Conservation (phyloP, 2,888 invertebrate species). For the Azorinus chamasolen region DNA sequence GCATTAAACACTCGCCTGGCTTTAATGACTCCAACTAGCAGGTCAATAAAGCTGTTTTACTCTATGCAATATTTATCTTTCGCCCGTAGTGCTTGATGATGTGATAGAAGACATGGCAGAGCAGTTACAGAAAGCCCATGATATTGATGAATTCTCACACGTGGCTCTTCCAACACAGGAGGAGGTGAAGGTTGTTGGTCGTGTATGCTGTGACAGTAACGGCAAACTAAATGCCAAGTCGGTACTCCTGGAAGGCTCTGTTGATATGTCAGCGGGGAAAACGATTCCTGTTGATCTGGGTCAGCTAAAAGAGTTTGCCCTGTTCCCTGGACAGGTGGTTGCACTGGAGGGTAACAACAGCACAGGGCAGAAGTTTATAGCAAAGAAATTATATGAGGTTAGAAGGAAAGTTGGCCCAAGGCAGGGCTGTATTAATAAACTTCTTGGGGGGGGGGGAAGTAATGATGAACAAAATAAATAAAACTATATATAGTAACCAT, state of each 20-base stretch:
- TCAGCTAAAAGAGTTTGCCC: slow-evolving; percentile 89
- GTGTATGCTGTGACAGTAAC: slow-evolving; percentile 92
- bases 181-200: slow-evolving; percentile 89
- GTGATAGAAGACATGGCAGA: slow-evolving; percentile 86
- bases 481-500: too few species aligned
- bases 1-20: too few species aligned
- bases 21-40: too few species aligned
- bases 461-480: too few species aligned
- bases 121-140: slow-evolving; percentile 83
- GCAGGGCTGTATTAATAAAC: background rate
- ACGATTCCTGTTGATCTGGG: slow-evolving; percentile 87
- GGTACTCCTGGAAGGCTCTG: slow-evolving; percentile 90
- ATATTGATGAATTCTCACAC: slow-evolving; percentile 83
- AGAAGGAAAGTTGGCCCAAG: background rate
- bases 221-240: slow-evolving; percentile 91
- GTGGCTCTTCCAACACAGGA: slow-evolving; percentile 86
- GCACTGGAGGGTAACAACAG: slow-evolving; percentile 92
- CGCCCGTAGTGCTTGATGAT: slow-evolving; percentile 85
- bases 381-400: slow-evolving; percentile 89
- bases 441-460: too few species aligned
- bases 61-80: too few species aligned
- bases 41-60: too few species aligned
- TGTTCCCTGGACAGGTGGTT: slow-evolving; percentile 93
- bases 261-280: slow-evolving; percentile 83
- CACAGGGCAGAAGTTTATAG: slow-evolving; percentile 90